These are phyloP conservation scores for Drosophila pegasa DNA, from an alignment of 2,888 invertebrate genomes.

Conservation along the genomic window DNA sequence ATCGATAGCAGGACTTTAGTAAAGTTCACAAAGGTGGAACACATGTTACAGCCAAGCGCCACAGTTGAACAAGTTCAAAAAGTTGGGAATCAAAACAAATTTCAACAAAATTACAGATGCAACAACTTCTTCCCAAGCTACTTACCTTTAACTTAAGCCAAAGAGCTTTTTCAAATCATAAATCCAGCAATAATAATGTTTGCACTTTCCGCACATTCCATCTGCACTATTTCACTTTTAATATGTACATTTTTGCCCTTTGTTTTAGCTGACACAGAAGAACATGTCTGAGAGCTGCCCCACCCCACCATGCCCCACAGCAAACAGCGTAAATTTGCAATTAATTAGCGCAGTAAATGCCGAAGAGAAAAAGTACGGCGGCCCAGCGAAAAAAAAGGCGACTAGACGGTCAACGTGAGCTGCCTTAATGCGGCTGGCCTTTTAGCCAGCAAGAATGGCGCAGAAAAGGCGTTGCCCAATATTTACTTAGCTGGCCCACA, in stretches of 20 bases:
- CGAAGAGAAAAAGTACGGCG: conserved; percentile 13
- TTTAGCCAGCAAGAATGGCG: conserved; percentile 35
- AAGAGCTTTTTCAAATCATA: background rate
- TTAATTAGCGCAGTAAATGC: conserved; percentile 70
- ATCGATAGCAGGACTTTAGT: too few relatives aligned
- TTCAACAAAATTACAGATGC: background rate
- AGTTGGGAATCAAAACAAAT: background rate
- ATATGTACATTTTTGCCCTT: conserved; percentile 12
- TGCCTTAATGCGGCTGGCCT: conserved; percentile 63
- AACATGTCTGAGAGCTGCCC: conserved; percentile 44
- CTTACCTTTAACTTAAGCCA: background rate
- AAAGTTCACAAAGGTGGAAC: too few relatives aligned
- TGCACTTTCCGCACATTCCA: background rate
- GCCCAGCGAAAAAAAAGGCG: conserved; percentile 22
- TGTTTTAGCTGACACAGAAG: conserved; percentile 35
- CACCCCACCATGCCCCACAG: conserved; percentile 49
- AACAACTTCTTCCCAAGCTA: background rate
- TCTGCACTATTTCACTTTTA: background rate
- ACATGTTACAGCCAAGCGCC: too few relatives aligned
- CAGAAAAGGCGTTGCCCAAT: conserved; percentile 60
- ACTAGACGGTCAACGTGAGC: conserved; percentile 49
- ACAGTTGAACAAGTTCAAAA: too few relatives aligned
- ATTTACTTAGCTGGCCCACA: conserved; percentile 50
- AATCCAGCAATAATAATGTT: background rate
- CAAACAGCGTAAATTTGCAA: conserved; percentile 58